Evolutionary conservation across 1,140 invertebrate species (phyloP), one percentile per base, ranked within the genome.

Genomic region (Aphidius ervi): DNA sequence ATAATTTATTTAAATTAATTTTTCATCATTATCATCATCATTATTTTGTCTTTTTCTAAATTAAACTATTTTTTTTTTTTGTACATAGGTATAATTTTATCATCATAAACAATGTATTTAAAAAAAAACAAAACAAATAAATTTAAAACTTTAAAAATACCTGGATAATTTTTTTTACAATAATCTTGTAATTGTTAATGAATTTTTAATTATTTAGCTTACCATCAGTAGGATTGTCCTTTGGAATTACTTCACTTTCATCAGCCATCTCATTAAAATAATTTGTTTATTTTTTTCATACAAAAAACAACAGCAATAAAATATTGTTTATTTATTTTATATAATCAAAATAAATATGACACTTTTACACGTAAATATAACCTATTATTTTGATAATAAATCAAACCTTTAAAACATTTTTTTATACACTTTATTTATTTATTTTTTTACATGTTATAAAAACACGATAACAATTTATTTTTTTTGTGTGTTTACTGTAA

Each of bases 141-240:
- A 40, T 5, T 41, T 10, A 48, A 5, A 55, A 23, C 41, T n/a
- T 40, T 20, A 31, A 6, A 46, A 41, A 53, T 6, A 8, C 43
- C 42, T 45, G 4, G 0, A 46, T 10, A 39, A 55, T n/a, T 56
- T 46, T 54, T 42, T 23, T 61, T 56, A 20, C 4, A 16, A 16
- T 20, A 49, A 9, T 43, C n/a, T 49, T 20, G n/a, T 6, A 49
- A 49, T 49, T 49, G 16, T 48, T 23, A 23, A 4, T 20, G 1
- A 47, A 16, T 47, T 47, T 6, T 23, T 6, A 48, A 49, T 23
- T 49, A 7, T 49, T 20, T 31, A 49, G 46, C 63, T 65, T 41
- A 65, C 63, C 63, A 52, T 65, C 63, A 9, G 57, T 59, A 52
- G 56, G n/a, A 7, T 57, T 56, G 41, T 65, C 56, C 5, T 56